Percentiles rank a stretch among this genome's conserved stretches.
Conservation (phyloP, 2,797 vertebrate species). For the Enteromius viviparus region DNA sequence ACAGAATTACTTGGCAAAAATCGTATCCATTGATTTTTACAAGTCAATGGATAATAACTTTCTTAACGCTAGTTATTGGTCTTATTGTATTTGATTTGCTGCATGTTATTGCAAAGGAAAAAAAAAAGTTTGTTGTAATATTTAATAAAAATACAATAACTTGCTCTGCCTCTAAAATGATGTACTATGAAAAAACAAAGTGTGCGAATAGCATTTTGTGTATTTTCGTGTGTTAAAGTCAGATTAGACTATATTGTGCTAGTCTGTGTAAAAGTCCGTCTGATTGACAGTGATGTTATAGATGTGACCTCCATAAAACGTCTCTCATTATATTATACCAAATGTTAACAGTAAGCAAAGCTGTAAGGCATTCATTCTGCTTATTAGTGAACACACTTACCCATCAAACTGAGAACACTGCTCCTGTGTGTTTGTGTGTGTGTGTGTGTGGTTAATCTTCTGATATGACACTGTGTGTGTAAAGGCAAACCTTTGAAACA, state of each 20-base stretch:
- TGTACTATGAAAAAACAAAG: slow-evolving; percentile 3
- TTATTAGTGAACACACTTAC: slow-evolving; percentile 29
- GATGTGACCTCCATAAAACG: neutral
- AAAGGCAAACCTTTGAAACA: slow-evolving; percentile 71
- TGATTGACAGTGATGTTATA: neutral
- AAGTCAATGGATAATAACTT: neutral
- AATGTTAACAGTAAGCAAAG: neutral
- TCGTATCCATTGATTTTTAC: neutral
- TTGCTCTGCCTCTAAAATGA: neutral
- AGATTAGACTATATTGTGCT: neutral
- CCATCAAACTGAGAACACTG: slow-evolving; percentile 20
- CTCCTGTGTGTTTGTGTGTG: slow-evolving; percentile 66
- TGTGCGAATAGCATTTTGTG: neutral
- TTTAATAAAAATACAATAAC: slow-evolving; percentile 7
- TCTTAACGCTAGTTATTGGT: neutral
- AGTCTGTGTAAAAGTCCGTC: neutral
- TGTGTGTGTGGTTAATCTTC: slow-evolving; percentile 72
- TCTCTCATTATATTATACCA: neutral
- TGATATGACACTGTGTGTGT: slow-evolving; percentile 69
- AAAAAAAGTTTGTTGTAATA: slow-evolving; percentile 2
- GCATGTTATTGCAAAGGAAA: neutral
- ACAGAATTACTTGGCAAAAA: neutral
- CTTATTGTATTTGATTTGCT: neutral
- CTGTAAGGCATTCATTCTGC: slow-evolving; percentile 1
- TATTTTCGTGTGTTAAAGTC: slow-evolving; percentile 13